phyloP scores from a whole-genome alignment of 23 tunicate genomes.

The Halocynthia aurantium region DNA sequence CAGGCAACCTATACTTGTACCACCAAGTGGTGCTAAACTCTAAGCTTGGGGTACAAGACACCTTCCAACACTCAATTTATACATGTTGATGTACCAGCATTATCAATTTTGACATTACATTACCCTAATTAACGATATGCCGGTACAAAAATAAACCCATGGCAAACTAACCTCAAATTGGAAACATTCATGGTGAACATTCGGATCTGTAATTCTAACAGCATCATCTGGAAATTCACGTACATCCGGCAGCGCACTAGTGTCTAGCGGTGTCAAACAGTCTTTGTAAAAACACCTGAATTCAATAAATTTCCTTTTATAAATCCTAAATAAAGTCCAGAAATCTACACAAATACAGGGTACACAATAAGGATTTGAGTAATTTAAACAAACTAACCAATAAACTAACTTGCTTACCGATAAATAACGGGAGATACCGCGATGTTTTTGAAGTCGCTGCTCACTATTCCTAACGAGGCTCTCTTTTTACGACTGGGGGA shows the following conservation, averaged over 20 bases:
- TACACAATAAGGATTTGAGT: too few species aligned
- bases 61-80: too few species aligned
- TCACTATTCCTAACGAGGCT: not conserved
- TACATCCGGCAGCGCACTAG: slow-evolving; percentile 17
- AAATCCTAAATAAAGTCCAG: not conserved
- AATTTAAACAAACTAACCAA: not conserved
- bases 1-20: too few species aligned
- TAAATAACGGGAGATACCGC: slow-evolving; percentile 3
- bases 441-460: not conserved
- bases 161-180: slow-evolving; percentile 1
- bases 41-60: too few species aligned
- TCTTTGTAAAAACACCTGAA: slow-evolving; percentile 54
- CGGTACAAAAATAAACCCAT: too few species aligned
- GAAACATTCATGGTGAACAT: not conserved
- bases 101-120: too few species aligned
- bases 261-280: slow-evolving; percentile 37
- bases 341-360: not conserved
- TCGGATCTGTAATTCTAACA: not conserved
- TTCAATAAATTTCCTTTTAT: not conserved
- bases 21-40: too few species aligned
- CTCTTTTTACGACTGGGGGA: not conserved
- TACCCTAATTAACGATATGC: too few species aligned
- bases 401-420: slow-evolving; percentile 6
- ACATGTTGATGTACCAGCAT: too few species aligned
- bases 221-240: slow-evolving; percentile 26